Conservation (phyloP, 2,113 vertebrate species). For the Mobula birostris region DNA sequence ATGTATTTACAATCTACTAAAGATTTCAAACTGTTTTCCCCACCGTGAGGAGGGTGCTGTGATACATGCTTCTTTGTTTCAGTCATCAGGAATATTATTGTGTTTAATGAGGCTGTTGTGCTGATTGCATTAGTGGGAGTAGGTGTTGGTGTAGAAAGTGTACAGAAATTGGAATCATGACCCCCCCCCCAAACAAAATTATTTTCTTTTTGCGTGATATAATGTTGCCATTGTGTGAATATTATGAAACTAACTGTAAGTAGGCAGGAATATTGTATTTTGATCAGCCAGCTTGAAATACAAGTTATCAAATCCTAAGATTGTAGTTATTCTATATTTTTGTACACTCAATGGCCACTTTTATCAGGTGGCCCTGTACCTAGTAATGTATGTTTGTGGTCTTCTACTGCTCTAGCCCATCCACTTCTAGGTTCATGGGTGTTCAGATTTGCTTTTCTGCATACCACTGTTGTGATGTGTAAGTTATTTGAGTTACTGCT, state of each 20-base stretch:
- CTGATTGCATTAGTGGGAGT: background rate
- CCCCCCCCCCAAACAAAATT: background rate
- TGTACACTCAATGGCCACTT: too few relatives aligned
- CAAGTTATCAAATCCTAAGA: background rate
- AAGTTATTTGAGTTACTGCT: too few relatives aligned
- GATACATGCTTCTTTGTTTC: background rate
- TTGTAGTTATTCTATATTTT: too few relatives aligned
- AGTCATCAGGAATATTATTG: background rate
- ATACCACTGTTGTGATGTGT: too few relatives aligned
- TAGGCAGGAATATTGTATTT: background rate
- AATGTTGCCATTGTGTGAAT: background rate
- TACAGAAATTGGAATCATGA: background rate
- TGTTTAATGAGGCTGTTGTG: background rate
- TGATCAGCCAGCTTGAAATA: background rate
- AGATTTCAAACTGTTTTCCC: background rate
- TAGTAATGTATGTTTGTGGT: too few relatives aligned
- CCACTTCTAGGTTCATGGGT: too few relatives aligned
- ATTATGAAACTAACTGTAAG: background rate
- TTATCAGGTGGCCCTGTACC: too few relatives aligned
- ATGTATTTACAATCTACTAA: background rate
- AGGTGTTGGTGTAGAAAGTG: background rate
- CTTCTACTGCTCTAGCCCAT: too few relatives aligned
- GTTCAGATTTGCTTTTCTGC: too few relatives aligned
- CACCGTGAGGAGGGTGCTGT: background rate
- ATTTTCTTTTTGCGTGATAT: background rate